Percentiles rank a stretch among this genome's conserved stretches.
Evolutionary conservation across 2,797 vertebrate genomes (phyloP).

Genomic region (Catharus ustulatus): DNA sequence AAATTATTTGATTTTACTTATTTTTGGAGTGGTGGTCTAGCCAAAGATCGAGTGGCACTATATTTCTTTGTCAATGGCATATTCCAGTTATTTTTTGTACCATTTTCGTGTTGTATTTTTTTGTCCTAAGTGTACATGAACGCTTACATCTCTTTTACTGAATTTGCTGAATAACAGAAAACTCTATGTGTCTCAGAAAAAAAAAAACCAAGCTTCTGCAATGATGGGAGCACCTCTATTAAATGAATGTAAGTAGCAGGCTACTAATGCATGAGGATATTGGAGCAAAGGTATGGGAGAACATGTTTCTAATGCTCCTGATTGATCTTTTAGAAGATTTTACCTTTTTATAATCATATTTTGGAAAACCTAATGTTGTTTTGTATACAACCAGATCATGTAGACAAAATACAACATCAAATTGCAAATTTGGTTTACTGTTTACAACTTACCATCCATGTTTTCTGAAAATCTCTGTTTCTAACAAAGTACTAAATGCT

Average conservation of each 20-base stretch:
- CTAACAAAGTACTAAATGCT: neutral
- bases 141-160: slow-evolving; percentile 2
- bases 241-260: slow-evolving; percentile 20
- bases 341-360: neutral
- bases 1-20: neutral
- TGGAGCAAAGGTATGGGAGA: neutral
- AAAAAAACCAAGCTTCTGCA: slow-evolving; percentile 1
- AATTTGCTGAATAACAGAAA: slow-evolving; percentile 25
- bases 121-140: slow-evolving; percentile 12
- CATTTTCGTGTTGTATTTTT: neutral
- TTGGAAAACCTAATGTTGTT: neutral
- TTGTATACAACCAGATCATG: neutral
- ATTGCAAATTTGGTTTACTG: neutral
- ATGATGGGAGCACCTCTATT: neutral
- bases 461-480: slow-evolving; percentile 17
- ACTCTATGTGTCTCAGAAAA: neutral
- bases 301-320: neutral
- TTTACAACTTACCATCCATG: neutral
- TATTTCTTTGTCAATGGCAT: neutral
- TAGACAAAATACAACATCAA: neutral
- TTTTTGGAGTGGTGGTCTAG: neutral
- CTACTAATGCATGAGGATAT: neutral
- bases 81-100: slow-evolving; percentile 15
- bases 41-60: neutral
- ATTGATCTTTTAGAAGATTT: neutral